phyloP scores from a whole-genome alignment of 2,113 vertebrate species.

The Barnardius zonarius region DNA sequence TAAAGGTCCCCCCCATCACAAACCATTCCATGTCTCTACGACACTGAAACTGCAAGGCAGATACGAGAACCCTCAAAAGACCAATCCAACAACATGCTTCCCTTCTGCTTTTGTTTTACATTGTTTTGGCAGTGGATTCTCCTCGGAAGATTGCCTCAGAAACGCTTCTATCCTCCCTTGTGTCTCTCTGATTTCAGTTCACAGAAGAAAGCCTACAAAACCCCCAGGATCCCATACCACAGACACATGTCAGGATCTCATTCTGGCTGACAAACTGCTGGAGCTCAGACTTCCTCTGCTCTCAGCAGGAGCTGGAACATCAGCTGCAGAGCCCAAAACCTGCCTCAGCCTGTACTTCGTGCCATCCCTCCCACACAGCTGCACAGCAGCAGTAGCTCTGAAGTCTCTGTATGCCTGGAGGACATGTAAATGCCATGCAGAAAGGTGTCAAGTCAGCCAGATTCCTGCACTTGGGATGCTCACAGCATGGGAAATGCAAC shows the following conservation, averaged over 20 bases:
- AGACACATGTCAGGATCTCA: neutral
- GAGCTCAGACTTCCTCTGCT: neutral
- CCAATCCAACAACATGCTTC: neutral
- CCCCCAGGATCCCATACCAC: neutral
- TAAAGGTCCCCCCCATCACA: neutral
- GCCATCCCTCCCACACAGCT: neutral
- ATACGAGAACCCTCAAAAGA: neutral
- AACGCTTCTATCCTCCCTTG: neutral
- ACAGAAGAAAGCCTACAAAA: neutral
- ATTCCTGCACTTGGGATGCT: neutral
- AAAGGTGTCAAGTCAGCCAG: fast-evolving
- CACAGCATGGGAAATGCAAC: neutral
- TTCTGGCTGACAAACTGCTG: neutral
- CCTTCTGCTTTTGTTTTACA: neutral
- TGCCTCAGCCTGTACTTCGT: neutral
- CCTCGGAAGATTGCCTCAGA: neutral
- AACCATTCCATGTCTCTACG: neutral
- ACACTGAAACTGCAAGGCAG: neutral
- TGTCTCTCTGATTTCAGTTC: too few species aligned
- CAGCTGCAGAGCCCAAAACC: neutral
- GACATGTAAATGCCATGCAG: neutral
- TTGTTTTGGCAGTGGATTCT: neutral
- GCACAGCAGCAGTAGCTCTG: neutral
- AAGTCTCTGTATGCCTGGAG: neutral
- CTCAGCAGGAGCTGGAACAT: neutral